Conservation (phyloP, 2,888 invertebrate genomes). For the Ormyrus thymus region DNA sequence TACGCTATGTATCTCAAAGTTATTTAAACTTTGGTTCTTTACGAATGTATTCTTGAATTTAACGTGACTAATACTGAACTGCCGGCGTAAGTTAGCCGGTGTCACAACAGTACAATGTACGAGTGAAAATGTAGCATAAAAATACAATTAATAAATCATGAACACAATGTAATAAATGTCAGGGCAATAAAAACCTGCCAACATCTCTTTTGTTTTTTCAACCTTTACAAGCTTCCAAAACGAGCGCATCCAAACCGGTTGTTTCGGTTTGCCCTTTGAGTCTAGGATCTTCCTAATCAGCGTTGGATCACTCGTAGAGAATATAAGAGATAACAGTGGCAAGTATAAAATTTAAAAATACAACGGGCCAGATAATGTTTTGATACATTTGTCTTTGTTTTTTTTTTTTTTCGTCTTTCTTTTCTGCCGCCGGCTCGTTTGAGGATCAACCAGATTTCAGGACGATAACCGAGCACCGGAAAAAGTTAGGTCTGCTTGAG, state of each 20-base stretch:
- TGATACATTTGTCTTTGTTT: slow-evolving; percentile 55
- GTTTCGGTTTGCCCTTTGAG: slow-evolving; percentile 56
- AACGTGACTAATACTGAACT: slow-evolving; percentile 33
- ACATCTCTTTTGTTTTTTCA: slow-evolving; percentile 37
- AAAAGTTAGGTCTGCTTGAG: slow-evolving; percentile 21
- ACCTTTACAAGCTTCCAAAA: slow-evolving; percentile 24
- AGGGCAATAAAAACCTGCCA: not conserved
- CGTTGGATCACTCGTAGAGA: slow-evolving; percentile 63
- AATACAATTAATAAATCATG: slow-evolving; percentile 20
- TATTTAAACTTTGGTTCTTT: no score
- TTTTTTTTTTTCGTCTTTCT: slow-evolving; percentile 30
- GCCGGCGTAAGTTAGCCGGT: slow-evolving; percentile 13
- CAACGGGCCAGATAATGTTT: slow-evolving; percentile 59
- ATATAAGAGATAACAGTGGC: slow-evolving; percentile 36
- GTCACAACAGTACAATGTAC: not conserved
- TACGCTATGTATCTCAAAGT: no score
- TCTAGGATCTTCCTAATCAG: slow-evolving; percentile 61
- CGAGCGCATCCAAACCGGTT: slow-evolving; percentile 33
- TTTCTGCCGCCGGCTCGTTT: slow-evolving; percentile 48
- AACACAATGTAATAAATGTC: not conserved
- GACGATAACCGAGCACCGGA: slow-evolving; percentile 36
- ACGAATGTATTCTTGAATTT: not conserved
- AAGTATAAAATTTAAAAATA: slow-evolving; percentile 61
- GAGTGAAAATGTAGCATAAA: not conserved
- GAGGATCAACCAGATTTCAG: slow-evolving; percentile 26